Evolutionary conservation across 2,888 invertebrate species (phyloP).

Genomic region (Drosophila borealis): DNA sequence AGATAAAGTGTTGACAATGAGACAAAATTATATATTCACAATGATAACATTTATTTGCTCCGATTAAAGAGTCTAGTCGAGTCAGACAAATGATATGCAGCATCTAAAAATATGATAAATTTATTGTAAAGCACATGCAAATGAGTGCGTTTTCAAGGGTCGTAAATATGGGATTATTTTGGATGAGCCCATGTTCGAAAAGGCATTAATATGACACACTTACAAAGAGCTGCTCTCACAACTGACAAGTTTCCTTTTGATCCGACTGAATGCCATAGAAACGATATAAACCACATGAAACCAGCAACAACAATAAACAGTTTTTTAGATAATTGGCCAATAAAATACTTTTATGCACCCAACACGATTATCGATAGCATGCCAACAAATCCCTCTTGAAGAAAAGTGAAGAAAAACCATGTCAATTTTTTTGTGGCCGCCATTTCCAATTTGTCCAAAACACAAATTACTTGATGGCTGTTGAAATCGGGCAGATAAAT

Average conservation of each 20-base stretch:
- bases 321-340: constrained; percentile 49
- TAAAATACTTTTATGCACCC: constrained; percentile 60
- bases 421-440: constrained; percentile 10
- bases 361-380: constrained; percentile 49
- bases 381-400: background rate
- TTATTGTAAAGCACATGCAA: background rate
- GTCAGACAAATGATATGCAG: background rate
- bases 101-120: background rate
- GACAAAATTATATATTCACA: constrained; percentile 7
- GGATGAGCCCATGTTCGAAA: constrained; percentile 22
- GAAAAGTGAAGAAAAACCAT: background rate
- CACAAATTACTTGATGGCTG: constrained; percentile 65
- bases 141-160: constrained; percentile 9
- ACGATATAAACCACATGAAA: constrained; percentile 6
- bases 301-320: constrained; percentile 31
- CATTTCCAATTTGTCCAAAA: constrained; percentile 63
- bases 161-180: constrained; percentile 50
- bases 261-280: constrained; percentile 18
- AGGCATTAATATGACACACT: constrained; percentile 34
- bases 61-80: background rate
- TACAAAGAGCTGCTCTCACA: constrained; percentile 11
- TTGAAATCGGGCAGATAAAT: constrained; percentile 69
- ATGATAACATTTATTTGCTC: constrained; percentile 9
- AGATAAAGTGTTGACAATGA: constrained; percentile 1
- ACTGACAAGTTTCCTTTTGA: constrained; percentile 12